These are phyloP conservation scores for Tetrao urogallus DNA, from an alignment of 2,113 vertebrate species.

Conservation along the genomic window DNA sequence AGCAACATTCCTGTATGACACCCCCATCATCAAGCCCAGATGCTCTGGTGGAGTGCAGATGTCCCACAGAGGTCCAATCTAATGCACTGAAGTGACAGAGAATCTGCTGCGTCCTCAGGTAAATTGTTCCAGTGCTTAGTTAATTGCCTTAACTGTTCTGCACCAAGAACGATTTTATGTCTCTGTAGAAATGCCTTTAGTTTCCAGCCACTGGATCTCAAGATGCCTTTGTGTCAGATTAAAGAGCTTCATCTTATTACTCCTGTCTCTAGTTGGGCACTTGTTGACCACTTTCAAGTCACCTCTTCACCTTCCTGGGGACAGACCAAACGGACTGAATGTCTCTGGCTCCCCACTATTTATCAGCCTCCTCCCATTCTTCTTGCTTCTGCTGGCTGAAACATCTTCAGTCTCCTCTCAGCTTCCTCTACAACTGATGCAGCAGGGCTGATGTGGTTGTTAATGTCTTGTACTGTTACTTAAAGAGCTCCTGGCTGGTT, in stretches of 20 bases:
- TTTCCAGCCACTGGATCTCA: neutral
- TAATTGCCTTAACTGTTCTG: conserved; percentile 4
- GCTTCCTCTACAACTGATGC: neutral
- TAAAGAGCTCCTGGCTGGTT: neutral
- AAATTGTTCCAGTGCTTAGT: conserved; percentile 13
- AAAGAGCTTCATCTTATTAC: neutral
- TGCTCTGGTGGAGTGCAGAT: neutral
- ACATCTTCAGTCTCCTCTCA: neutral
- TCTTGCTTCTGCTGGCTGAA: conserved; percentile 10
- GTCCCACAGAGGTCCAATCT: neutral
- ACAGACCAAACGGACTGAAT: neutral
- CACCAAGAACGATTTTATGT: neutral
- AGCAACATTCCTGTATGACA: neutral
- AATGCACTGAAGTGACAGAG: neutral
- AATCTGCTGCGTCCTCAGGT: neutral
- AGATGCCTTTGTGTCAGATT: neutral
- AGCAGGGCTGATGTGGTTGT: neutral
- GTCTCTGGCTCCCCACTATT: neutral
- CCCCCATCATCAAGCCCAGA: neutral
- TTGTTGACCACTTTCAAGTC: neutral
- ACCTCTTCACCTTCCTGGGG: neutral
- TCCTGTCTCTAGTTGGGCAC: neutral
- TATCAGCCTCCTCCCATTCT: conserved; percentile 1
- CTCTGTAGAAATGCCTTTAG: neutral
- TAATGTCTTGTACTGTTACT: neutral